These are phyloP conservation scores for Galago senegalensis DNA, from an alignment of 2,797 vertebrate genomes.

Conservation along the genomic window DNA sequence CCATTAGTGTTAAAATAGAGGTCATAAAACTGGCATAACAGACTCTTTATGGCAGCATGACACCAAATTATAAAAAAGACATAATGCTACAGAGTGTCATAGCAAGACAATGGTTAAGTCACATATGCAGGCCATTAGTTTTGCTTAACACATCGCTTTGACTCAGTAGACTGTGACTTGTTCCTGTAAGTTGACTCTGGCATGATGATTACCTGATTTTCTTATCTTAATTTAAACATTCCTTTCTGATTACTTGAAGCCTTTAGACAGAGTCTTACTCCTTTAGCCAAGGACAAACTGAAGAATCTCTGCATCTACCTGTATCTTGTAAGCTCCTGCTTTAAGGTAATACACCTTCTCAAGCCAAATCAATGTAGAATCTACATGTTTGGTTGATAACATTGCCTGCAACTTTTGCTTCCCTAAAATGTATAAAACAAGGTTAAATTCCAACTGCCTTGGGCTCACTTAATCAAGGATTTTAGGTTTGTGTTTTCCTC, in stretches of 20 bases:
- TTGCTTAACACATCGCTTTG: background rate
- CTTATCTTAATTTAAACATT: background rate
- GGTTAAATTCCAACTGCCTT: background rate
- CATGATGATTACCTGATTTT: background rate
- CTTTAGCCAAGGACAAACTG: background rate
- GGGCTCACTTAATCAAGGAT: background rate
- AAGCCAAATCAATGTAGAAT: background rate
- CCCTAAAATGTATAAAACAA: background rate
- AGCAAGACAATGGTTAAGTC: background rate
- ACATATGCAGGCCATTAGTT: background rate
- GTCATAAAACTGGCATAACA: background rate
- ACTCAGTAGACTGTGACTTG: background rate
- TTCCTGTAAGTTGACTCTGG: background rate
- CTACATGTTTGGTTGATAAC: background rate
- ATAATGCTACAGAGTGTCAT: background rate
- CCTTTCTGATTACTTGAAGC: background rate
- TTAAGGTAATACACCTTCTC: background rate
- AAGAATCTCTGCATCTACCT: background rate
- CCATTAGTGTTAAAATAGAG: background rate
- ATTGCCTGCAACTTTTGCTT: background rate
- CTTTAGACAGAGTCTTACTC: background rate
- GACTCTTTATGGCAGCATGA: background rate
- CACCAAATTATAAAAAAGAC: background rate
- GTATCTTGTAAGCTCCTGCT: background rate
- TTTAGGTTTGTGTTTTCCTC: background rate